phyloP scores from a whole-genome alignment of 2,797 vertebrate genomes.

The Hoplostethus atlanticus region DNA sequence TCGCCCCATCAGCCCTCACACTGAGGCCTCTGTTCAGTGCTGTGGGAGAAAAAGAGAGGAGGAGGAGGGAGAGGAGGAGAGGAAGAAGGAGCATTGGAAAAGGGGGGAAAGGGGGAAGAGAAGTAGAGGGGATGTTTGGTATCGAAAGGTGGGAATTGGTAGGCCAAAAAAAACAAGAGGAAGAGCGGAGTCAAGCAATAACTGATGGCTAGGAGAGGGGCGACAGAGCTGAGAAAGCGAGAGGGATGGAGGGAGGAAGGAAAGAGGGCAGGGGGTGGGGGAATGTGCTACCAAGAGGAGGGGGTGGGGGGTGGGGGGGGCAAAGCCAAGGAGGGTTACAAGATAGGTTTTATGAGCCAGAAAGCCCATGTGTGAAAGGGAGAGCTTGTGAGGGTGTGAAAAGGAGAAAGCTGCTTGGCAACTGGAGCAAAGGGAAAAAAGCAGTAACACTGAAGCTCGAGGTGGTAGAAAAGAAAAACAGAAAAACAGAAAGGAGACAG shows the following conservation, averaged over 20 bases:
- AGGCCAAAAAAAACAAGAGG: not conserved
- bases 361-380: slow-evolving; percentile 39
- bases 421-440: slow-evolving; percentile 17
- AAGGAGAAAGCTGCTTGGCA: slow-evolving; percentile 45
- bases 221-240: slow-evolving; percentile 15
- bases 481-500: not conserved
- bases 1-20: slow-evolving; percentile 55
- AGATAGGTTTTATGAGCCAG: slow-evolving; percentile 58
- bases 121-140: not conserved
- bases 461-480: not conserved
- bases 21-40: slow-evolving; percentile 75
- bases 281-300: not conserved
- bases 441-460: slow-evolving; percentile 1
- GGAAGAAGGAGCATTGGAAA: slow-evolving; percentile 24
- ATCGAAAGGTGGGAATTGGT: slow-evolving; percentile 18
- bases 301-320: not conserved
- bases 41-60: slow-evolving; percentile 31
- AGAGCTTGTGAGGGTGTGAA: slow-evolving; percentile 42
- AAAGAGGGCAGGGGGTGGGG: not conserved
- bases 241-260: slow-evolving; percentile 17
- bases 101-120: slow-evolving; percentile 9
- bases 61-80: slow-evolving; percentile 4
- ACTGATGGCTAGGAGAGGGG: slow-evolving; percentile 35
- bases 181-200: slow-evolving; percentile 29
- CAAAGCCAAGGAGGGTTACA: slow-evolving; percentile 47